These are phyloP conservation scores for Lasius platythorax DNA, from an alignment of 2,888 invertebrate species.

Conservation along the genomic window DNA sequence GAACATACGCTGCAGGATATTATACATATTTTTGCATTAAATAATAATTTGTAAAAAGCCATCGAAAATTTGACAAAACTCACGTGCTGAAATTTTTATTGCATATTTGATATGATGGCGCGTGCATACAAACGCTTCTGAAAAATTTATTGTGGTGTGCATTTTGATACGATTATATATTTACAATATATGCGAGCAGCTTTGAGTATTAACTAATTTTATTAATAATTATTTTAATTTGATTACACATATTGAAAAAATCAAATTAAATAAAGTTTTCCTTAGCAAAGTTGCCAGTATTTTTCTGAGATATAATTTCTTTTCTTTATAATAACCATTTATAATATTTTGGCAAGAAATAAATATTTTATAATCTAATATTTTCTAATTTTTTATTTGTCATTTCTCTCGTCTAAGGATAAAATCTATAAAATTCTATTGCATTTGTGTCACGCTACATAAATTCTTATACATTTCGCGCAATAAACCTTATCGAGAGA, in stretches of 20 bases:
- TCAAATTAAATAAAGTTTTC: neutral
- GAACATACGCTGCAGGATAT: neutral
- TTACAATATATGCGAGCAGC: neutral
- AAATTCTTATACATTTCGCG: neutral
- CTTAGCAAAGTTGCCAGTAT: neutral
- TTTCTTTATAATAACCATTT: constrained; percentile 1
- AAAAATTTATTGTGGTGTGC: neutral
- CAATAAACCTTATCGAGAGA: neutral
- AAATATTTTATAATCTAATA: neutral
- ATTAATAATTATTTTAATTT: neutral
- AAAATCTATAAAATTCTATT: neutral
- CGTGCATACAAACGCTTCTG: neutral
- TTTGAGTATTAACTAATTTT: constrained; percentile 4
- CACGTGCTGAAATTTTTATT: neutral
- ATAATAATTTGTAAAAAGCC: constrained; percentile 17
- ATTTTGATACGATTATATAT: neutral
- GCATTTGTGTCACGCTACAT: neutral
- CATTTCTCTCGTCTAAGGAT: neutral
- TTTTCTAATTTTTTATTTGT: neutral
- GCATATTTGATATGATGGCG: neutral
- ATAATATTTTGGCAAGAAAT: constrained; percentile 2
- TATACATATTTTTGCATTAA: neutral
- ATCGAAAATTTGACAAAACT: neutral
- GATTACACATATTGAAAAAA: neutral
- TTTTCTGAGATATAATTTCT: neutral